A percentile compares a stretch with the other conserved stretches of the same genome.
Evolutionary conservation across 2,888 invertebrate genomes (phyloP).

Genomic region (Dusona sp.): DNA sequence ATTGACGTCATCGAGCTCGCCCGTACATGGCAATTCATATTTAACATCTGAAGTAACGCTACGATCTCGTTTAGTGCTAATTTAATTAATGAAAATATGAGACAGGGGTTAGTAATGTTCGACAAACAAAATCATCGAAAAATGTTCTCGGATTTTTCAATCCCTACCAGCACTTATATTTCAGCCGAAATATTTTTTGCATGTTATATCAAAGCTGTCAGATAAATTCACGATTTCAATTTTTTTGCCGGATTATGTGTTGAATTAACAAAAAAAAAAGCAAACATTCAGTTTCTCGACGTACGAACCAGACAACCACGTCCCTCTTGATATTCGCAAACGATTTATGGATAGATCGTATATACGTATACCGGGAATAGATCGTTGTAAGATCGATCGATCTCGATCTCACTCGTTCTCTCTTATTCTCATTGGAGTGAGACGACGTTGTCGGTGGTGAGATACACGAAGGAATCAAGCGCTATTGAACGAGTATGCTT

Average conservation of each 20-base stretch:
- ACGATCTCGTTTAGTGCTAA: not conserved
- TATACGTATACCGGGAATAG: conserved; percentile 34
- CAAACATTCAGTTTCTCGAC: conserved; percentile 19
- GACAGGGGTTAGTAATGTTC: not conserved
- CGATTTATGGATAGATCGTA: conserved; percentile 48
- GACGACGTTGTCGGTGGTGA: conserved; percentile 11
- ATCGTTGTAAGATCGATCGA: conserved; percentile 60
- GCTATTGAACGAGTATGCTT: conserved; percentile 7
- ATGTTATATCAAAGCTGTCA: not conserved
- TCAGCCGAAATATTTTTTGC: not conserved
- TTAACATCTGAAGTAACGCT: not conserved
- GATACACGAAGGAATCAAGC: conserved; percentile 44
- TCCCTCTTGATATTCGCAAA: conserved; percentile 34
- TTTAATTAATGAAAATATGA: conserved; percentile 1
- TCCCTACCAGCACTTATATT: not conserved
- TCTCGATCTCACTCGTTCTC: conserved; percentile 43
- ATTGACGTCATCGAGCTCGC: conserved; percentile 16
- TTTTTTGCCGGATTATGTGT: not conserved
- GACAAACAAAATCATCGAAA: not conserved
- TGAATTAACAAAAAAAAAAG: conserved; percentile 6
- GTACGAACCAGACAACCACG: not conserved
- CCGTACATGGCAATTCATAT: not conserved
- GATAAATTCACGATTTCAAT: conserved; percentile 10
- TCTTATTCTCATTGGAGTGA: not conserved
- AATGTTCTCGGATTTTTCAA: not conserved